Base-by-base conservation (phyloP, 1,140 invertebrate species). In the Psix sp. region DNA sequence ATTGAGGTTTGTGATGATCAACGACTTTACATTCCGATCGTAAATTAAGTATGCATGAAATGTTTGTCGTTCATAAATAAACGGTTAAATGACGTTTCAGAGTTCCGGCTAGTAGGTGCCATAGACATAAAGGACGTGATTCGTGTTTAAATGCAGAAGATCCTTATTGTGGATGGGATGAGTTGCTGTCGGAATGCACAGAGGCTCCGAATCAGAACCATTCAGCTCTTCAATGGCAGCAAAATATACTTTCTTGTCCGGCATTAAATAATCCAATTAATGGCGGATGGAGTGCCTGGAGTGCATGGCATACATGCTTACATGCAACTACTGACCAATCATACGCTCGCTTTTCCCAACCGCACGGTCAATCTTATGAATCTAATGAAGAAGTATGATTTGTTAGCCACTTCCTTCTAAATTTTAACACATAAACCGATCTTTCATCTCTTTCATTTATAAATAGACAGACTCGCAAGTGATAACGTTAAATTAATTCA, bases 111-210 rank as follows among this genome's bases (percentile, higher is more conserved):
- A 90, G 93, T 39, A 92, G 95, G 42, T 98, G 96, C 80, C 86
- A 87, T 15, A 89, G 94, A 1, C 93, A 95, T 83, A 87, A 87
- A 11, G 91, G 88, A 0, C 89, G 90, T 26, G 85, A 90, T 2
- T 89, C 92, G 1, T 98, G 96, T 82, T 77, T 96, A 13, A 92
- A 93, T 76, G 92, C 95, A 0, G 93, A 93, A 86, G 96, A 98
- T 85, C 96, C 96, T 0, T 96, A 98, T 82, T 98, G 96, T 84
- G 96, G 95, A 0, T 98, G 96, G 96, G 92, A 97, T 83, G 91
- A 93, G 49, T 87, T 90, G 2, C 83, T 90, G 3, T 90, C 94
- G 43, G 82, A 86, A 6, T 98, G 96, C 78, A 90, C 92, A 0
- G 86, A 90, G 0, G 89, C 92, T 0, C 92, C 91, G 0, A 87